phyloP scores from a whole-genome alignment of 2,888 invertebrate genomes.

The Eupithecia centaureata region DNA sequence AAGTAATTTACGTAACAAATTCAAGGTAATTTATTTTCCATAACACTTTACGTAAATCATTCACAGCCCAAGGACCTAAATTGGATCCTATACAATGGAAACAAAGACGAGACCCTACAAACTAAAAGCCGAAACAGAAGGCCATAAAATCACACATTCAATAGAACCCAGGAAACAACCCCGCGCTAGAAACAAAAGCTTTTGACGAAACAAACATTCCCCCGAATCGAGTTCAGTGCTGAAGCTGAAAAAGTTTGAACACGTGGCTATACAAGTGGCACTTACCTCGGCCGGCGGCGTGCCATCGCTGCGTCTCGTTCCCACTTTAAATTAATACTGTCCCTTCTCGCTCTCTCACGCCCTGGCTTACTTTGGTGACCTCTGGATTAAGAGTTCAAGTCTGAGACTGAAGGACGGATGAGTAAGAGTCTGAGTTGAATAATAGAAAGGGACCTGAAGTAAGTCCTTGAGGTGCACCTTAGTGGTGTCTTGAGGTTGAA shows the following conservation, averaged over 20 bases:
- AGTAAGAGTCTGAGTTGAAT: constrained; percentile 37
- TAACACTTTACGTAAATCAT: constrained; percentile 19
- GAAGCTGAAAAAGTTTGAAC: constrained; percentile 64
- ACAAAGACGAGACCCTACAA: constrained; percentile 33
- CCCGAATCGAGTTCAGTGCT: constrained; percentile 35
- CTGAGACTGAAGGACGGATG: constrained; percentile 38
- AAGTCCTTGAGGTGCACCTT: constrained; percentile 53
- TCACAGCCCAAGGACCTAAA: constrained; percentile 20
- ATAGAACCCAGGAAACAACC: constrained; percentile 40
- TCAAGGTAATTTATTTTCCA: not conserved
- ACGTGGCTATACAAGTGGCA: constrained; percentile 76
- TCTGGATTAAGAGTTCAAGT: constrained; percentile 51
- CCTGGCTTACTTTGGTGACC: constrained; percentile 55
- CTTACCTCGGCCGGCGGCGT: constrained; percentile 78
- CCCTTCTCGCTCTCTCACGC: constrained; percentile 80
- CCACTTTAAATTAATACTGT: constrained; percentile 75
- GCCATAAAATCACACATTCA: constrained; percentile 39
- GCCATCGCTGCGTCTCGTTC: constrained; percentile 79
- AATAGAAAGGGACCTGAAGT: constrained; percentile 41
- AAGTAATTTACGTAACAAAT: not conserved
- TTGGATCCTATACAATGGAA: constrained; percentile 24
- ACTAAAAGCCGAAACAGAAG: constrained; percentile 28
- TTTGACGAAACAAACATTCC: constrained; percentile 39
- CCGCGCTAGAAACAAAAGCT: constrained; percentile 36
- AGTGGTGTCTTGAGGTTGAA: constrained; percentile 41